A percentile compares a stretch with the other conserved stretches of the same genome.
phyloP scores from a whole-genome alignment of 2,888 invertebrate genomes.

The Itoplectis maculator region DNA sequence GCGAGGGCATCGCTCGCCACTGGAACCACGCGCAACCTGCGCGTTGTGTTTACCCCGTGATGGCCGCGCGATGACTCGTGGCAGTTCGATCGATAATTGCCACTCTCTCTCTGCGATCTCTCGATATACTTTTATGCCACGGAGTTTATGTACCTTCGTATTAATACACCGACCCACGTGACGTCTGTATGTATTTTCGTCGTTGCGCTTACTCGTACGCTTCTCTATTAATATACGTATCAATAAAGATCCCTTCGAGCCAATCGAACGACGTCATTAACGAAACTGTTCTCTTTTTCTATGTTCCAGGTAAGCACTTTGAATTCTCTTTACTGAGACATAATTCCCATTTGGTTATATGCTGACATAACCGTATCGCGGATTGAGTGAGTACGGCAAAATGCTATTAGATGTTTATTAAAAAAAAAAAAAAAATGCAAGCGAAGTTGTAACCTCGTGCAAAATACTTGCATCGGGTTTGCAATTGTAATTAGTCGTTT shows the following conservation, averaged over 20 bases:
- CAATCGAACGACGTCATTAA: constrained; percentile 44
- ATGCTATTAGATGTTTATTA: not conserved
- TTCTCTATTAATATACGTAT: constrained; percentile 2
- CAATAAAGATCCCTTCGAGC: constrained; percentile 2
- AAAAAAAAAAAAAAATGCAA: not conserved
- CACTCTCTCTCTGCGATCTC: constrained; percentile 49
- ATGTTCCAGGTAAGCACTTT: constrained; percentile 79
- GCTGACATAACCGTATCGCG: not conserved
- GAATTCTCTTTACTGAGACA: constrained; percentile 36
- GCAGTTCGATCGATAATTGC: constrained; percentile 66
- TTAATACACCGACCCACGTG: not conserved
- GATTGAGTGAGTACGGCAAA: constrained; percentile 26
- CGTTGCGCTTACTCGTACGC: not conserved
- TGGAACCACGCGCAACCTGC: constrained; percentile 33
- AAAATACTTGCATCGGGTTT: not conserved
- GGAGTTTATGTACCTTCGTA: constrained; percentile 3
- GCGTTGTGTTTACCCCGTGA: constrained; percentile 40
- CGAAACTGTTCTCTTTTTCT: constrained; percentile 64
- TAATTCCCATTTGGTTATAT: not conserved
- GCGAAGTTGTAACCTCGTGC: not conserved
- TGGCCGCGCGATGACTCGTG: constrained; percentile 64
- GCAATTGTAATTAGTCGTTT: not conserved
- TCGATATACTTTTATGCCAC: constrained; percentile 57
- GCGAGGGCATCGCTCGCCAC: constrained; percentile 38
- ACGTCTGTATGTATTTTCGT: not conserved